Conservation (phyloP, 2,797 vertebrate genomes). For the Poecilia velifera region DNA sequence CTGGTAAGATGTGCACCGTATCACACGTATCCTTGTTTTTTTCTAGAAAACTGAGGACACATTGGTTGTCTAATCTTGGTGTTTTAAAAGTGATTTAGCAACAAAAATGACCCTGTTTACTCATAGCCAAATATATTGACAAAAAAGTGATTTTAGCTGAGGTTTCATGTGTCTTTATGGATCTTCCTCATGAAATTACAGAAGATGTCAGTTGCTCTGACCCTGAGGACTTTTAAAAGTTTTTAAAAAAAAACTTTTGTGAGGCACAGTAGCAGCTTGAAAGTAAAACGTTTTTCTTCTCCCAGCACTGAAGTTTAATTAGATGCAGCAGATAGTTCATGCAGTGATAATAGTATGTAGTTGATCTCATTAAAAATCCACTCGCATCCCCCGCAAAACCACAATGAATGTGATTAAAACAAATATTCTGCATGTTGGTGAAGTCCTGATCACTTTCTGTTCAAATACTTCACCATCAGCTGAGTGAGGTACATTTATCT, state of each 20-base stretch:
- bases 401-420: background rate
- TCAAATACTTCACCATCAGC: background rate
- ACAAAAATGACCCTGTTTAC: background rate
- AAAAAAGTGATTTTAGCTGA: background rate
- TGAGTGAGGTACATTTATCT: background rate
- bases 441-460: background rate
- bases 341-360: background rate
- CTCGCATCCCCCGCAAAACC: background rate
- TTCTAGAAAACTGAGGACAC: background rate
- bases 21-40: background rate
- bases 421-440: background rate
- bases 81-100: background rate
- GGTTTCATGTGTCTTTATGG: background rate
- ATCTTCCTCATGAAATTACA: background rate
- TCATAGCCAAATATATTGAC: background rate
- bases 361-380: background rate
- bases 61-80: background rate
- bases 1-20: conserved; percentile 79
- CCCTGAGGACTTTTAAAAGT: background rate
- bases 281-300: background rate
- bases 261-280: background rate
- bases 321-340: background rate
- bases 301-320: background rate
- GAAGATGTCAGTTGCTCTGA: background rate
- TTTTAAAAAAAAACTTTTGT: background rate